Conservation (phyloP, 92 coral and sea anemone species). For the Zoanthus solanderi region DNA sequence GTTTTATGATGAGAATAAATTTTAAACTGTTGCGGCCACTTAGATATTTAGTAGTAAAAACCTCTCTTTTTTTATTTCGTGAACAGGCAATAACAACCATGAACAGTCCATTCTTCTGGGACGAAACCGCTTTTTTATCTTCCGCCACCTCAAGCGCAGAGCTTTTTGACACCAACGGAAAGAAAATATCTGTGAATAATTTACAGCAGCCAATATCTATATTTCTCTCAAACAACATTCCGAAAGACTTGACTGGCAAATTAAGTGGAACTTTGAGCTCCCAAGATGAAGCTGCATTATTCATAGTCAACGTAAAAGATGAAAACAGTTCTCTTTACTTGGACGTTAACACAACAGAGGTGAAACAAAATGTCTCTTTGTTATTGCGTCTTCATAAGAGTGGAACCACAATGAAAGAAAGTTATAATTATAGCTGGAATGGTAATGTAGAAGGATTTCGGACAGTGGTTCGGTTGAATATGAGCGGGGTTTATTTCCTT, state of each 20-base stretch:
- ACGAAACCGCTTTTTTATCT: background rate
- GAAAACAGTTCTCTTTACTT: slow-evolving; percentile 32
- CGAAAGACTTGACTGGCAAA: background rate
- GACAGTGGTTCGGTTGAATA: slow-evolving; percentile 8
- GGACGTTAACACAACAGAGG: slow-evolving; percentile 23
- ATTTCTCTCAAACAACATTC: slow-evolving; percentile 12
- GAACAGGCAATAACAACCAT: slow-evolving; percentile 31
- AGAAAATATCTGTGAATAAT: slow-evolving; percentile 6
- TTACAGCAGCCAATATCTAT: slow-evolving; percentile 32
- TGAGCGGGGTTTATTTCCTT: slow-evolving; percentile 33
- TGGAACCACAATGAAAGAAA: background rate
- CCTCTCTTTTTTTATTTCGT: background rate
- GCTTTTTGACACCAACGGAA: slow-evolving; percentile 17
- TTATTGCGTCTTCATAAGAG: slow-evolving; percentile 5
- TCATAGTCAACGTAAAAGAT: slow-evolving; percentile 28
- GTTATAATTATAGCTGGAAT: slow-evolving; percentile 9
- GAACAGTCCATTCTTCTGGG: slow-evolving; percentile 39
- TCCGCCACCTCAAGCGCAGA: slow-evolving; percentile 34
- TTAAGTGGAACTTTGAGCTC: slow-evolving; percentile 2
- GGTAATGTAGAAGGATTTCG: slow-evolving; percentile 8
- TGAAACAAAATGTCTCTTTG: background rate
- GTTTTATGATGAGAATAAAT: no score
- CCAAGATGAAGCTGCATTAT: background rate
- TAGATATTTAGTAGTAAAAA: background rate
- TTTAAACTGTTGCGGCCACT: no score